phyloP scores from a whole-genome alignment of 2,113 vertebrate species.

The Shinisaurus crocodilurus region DNA sequence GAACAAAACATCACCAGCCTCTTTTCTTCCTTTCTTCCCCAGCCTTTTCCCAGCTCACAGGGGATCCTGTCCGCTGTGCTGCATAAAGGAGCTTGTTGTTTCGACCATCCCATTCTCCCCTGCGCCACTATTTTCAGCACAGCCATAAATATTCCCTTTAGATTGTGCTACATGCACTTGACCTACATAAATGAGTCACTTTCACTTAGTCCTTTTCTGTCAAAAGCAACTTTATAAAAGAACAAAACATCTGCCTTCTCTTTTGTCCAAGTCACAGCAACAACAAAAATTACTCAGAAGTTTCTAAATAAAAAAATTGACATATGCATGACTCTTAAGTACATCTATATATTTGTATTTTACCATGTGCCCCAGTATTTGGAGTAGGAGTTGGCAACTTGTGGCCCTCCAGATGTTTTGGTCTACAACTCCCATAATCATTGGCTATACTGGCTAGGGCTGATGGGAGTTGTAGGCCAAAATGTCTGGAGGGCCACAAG shows the following conservation, averaged over 20 bases:
- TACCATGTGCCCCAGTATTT: neutral
- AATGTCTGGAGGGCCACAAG: too few species aligned
- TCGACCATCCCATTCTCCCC: slow-evolving; percentile 43
- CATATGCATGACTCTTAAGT: neutral
- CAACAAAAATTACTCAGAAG: slow-evolving; percentile 15
- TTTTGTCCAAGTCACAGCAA: slow-evolving; percentile 19
- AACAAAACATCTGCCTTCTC: slow-evolving; percentile 11
- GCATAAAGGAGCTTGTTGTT: slow-evolving; percentile 63
- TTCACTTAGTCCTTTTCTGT: accelerated
- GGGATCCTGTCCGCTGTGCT: slow-evolving; percentile 40
- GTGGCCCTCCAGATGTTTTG: too few species aligned
- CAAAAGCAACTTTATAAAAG: slow-evolving; percentile 19
- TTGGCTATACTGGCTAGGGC: too few species aligned
- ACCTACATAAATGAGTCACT: neutral
- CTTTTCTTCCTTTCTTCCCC: slow-evolving; percentile 42
- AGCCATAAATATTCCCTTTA: slow-evolving; percentile 24
- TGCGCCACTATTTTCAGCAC: slow-evolving; percentile 32
- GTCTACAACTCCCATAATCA: too few species aligned
- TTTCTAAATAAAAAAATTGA: neutral
- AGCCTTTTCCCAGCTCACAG: slow-evolving; percentile 40
- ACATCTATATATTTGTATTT: neutral
- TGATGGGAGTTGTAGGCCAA: too few species aligned
- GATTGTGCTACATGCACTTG: slow-evolving; percentile 37
- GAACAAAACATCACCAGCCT: neutral
- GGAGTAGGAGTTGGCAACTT: too few species aligned